These are phyloP conservation scores for Vesta saturnalis DNA, from an alignment of 2,888 invertebrate genomes.

Conservation along the genomic window DNA sequence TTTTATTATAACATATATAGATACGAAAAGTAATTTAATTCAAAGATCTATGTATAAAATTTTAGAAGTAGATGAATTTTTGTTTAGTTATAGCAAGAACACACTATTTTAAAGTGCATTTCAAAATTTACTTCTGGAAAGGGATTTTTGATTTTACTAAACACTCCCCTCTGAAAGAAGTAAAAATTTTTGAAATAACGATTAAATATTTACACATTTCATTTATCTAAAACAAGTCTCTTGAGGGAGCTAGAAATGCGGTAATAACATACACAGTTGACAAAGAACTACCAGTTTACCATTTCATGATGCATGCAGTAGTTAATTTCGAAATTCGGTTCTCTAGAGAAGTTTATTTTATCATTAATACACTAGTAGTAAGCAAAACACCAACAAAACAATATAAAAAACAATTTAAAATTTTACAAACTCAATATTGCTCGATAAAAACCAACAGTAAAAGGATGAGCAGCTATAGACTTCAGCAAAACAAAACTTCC, in stretches of 20 bases:
- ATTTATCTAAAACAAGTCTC: slow-evolving; percentile 39
- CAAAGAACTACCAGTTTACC: slow-evolving; percentile 39
- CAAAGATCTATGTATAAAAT: slow-evolving; percentile 29
- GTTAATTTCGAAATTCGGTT: slow-evolving; percentile 58
- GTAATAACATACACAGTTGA: slow-evolving; percentile 45
- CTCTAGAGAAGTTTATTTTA: slow-evolving; percentile 59
- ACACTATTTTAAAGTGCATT: slow-evolving; percentile 27
- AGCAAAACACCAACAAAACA: slow-evolving; percentile 38
- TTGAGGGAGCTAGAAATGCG: slow-evolving; percentile 37
- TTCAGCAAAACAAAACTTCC: slow-evolving; percentile 25
- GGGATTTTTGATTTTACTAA: slow-evolving; percentile 25
- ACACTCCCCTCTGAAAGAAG: slow-evolving; percentile 40
- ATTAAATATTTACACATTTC: slow-evolving; percentile 40
- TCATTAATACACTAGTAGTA: slow-evolving; percentile 33
- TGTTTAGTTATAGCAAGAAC: slow-evolving; percentile 18
- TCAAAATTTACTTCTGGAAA: slow-evolving; percentile 40
- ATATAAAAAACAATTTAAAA: slow-evolving; percentile 36
- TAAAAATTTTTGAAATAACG: slow-evolving; percentile 39
- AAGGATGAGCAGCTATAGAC: slow-evolving; percentile 24
- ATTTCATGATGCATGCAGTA: slow-evolving; percentile 38
- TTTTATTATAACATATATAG: not conserved
- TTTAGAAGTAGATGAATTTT: slow-evolving; percentile 8
- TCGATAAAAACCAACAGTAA: slow-evolving; percentile 32
- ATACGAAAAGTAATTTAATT: slow-evolving; percentile 4
- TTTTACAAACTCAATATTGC: slow-evolving; percentile 38